phyloP scores from a whole-genome alignment of 2,888 invertebrate genomes.

The Helobdella robusta region DNA sequence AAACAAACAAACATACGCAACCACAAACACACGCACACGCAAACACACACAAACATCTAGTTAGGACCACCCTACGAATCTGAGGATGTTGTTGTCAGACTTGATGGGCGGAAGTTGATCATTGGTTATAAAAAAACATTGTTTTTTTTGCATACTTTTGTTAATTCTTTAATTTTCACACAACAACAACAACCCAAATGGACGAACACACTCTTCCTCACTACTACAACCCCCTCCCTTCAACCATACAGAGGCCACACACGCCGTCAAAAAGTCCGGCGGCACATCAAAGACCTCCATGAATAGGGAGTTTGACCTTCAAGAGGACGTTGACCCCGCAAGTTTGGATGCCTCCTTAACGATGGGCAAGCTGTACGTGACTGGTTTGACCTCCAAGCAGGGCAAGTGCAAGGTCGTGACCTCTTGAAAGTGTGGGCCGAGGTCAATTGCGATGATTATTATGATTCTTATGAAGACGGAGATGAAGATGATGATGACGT shows the following conservation, averaged over 20 bases:
- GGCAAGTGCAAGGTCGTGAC: constrained; percentile 12
- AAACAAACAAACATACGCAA: too few relatives aligned
- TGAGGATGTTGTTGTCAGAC: constrained; percentile 31
- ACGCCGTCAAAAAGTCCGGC: constrained; percentile 29
- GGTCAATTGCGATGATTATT: background rate
- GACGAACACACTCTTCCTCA: too few relatives aligned
- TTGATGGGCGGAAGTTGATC: constrained; percentile 29
- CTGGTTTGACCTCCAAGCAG: constrained; percentile 21
- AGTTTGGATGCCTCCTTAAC: constrained; percentile 30
- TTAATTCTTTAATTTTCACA: too few relatives aligned
- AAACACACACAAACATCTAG: background rate
- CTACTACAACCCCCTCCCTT: background rate
- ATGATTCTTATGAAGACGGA: background rate
- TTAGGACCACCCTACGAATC: constrained; percentile 30
- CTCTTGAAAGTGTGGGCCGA: background rate
- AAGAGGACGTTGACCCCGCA: constrained; percentile 30
- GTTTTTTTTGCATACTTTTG: too few relatives aligned
- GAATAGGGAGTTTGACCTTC: constrained; percentile 31
- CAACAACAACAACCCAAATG: too few relatives aligned
- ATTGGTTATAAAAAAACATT: too few relatives aligned
- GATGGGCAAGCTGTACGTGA: constrained; percentile 26
- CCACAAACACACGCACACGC: background rate
- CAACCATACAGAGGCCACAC: constrained; percentile 9
- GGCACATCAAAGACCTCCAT: constrained; percentile 29
- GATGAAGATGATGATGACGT: background rate